Base-by-base conservation (phyloP, 2,888 invertebrate genomes). In the Melieria picta region DNA sequence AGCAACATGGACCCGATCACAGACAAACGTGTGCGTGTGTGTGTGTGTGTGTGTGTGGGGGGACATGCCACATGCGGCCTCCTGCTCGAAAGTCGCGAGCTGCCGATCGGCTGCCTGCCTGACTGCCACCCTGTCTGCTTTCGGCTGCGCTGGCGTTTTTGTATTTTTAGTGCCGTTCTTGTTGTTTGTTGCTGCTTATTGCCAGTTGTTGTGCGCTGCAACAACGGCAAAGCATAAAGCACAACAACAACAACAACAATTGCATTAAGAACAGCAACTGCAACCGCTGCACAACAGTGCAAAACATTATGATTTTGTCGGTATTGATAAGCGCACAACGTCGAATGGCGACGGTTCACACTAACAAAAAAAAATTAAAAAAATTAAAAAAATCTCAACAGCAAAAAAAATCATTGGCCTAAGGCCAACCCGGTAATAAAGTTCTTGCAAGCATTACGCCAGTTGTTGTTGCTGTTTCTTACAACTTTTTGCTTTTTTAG, bases 91-190 rank as follows among this genome's bases (percentile, higher is more conserved):
- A 30, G 30, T 30, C 30, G 30, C 30, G 30, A n/a, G 52, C 11
- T 50, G 50, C 50, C 11, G 50, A 50, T 50, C 11, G 50, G 10
- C 50, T 50, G 50, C 50, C 50, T 50, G 50, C 50, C 52, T 7
- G 6, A 30, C 30, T 30, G 30, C 30, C 30, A 30, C 30, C 30
- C 48, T 66, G 57, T 52, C 48, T 62, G 62, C 10, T 65, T 43
- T 13, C 46, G 56, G 62, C 61, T 66, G 57, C 70, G 64, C 65
- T 69, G 63, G 65, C 50, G 50, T 4, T n/a, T 52, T n/a, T 61
- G n/a, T 13, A 13, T 11, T 65, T 56, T 65, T n/a, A 45, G 55
- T 48, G 13, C 42, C 42, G 50, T 9, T 52, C 13, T 7, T 52
- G 6, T 52, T 7, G 52, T 52, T 50, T 50, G 50, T 50, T 50